These are phyloP conservation scores for Cantharis rufa DNA, from an alignment of 2,888 invertebrate species.

Conservation along the genomic window DNA sequence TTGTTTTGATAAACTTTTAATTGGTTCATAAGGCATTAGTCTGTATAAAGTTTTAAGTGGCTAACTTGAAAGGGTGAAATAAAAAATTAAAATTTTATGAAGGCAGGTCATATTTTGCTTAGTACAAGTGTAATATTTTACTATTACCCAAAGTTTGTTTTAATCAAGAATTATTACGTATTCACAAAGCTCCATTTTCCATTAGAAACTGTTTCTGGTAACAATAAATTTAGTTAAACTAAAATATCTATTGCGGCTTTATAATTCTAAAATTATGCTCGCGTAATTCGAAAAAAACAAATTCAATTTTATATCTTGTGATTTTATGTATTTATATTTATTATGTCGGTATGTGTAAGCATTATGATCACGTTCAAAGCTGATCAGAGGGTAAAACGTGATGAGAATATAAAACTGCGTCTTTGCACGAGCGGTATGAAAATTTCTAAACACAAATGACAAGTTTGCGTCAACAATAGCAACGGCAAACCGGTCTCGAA, in stretches of 20 bases:
- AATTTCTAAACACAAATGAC: conserved; percentile 25
- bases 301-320: neutral
- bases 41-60: neutral
- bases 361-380: conserved; percentile 29
- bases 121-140: neutral
- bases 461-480: conserved; percentile 20
- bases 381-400: conserved; percentile 30
- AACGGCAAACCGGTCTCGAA: conserved; percentile 4
- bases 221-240: neutral
- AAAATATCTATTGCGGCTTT: neutral
- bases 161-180: neutral
- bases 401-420: conserved; percentile 5
- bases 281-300: neutral
- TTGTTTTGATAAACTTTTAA: neutral
- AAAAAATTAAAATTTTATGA: neutral
- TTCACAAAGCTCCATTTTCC: neutral
- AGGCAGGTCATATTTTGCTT: neutral
- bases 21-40: neutral
- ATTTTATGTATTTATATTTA: conserved; percentile 14
- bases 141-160: neutral
- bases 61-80: neutral
- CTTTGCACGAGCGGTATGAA: conserved; percentile 17
- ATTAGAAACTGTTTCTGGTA: neutral
- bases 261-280: neutral
- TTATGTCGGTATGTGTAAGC: conserved; percentile 21